Percentiles rank a stretch among this genome's conserved stretches.
Evolutionary conservation across 2,888 invertebrate genomes (phyloP).

Genomic region (Monoplex corrugatus): DNA sequence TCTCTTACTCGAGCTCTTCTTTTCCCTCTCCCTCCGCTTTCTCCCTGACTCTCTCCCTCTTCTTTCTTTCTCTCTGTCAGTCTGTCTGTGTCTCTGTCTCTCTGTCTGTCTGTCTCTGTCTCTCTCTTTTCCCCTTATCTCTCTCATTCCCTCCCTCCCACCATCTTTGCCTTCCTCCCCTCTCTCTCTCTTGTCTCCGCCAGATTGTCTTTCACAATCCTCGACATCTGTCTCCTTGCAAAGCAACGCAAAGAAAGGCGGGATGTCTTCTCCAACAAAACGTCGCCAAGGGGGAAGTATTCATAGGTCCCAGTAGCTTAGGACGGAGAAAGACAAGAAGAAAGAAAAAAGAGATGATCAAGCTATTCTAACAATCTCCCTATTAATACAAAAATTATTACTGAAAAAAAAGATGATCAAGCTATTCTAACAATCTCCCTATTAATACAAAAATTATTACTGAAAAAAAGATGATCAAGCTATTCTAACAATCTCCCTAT

Average conservation of each 20-base stretch:
- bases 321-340: background rate
- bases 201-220: conserved; percentile 29
- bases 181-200: background rate
- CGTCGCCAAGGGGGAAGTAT: background rate
- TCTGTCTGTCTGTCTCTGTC: background rate
- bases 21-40: too few relatives aligned
- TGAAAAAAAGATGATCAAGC: too few relatives aligned
- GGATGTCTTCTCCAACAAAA: conserved; percentile 12
- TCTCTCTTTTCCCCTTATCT: background rate
- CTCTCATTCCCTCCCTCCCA: background rate
- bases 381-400: too few relatives aligned
- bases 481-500: too few relatives aligned
- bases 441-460: too few relatives aligned
- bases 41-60: conserved; percentile 17
- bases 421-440: too few relatives aligned
- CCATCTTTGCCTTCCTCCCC: background rate
- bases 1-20: too few relatives aligned
- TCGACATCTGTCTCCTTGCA: background rate
- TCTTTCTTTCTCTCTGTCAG: background rate
- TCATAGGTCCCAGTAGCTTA: background rate
- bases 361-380: too few relatives aligned
- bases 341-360: too few relatives aligned
- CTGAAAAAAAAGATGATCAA: too few relatives aligned
- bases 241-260: background rate
- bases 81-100: background rate